Evolutionary conservation across 2,888 invertebrate genomes (phyloP).

Genomic region (Ornithoptera alexandrae): DNA sequence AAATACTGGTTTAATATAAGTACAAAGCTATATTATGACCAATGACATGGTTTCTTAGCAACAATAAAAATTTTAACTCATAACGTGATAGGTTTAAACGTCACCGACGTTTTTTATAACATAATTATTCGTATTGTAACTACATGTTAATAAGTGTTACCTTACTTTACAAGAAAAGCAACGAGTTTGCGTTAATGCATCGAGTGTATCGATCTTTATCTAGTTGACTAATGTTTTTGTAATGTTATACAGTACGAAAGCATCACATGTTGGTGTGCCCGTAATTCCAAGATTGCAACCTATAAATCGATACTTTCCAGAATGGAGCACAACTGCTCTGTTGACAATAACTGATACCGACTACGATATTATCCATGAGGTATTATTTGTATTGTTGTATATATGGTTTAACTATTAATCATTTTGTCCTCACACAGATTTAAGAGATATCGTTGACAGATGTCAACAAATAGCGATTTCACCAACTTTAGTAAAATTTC

Average conservation of each 20-base stretch:
- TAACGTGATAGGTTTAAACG: not conserved
- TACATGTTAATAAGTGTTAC: not conserved
- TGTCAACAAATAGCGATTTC: too few species aligned
- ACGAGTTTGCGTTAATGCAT: not conserved
- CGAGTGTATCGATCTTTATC: conserved; percentile 27
- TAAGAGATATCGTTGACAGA: too few species aligned
- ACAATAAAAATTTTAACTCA: not conserved
- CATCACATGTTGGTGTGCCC: conserved; percentile 53
- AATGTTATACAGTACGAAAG: conserved; percentile 52
- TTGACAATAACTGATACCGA: conserved; percentile 47
- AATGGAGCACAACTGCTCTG: conserved; percentile 65
- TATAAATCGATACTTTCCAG: conserved; percentile 54
- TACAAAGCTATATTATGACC: not conserved
- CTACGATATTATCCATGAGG: conserved; percentile 39
- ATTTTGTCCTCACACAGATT: too few species aligned
- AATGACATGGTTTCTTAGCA: not conserved
- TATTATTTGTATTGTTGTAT: not conserved
- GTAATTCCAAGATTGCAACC: conserved; percentile 43
- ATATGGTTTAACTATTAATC: not conserved
- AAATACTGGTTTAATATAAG: not conserved
- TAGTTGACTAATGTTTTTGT: conserved; percentile 32
- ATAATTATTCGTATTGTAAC: not conserved
- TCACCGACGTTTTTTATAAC: not conserved
- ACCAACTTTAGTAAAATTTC: too few species aligned
- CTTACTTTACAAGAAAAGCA: not conserved